Evolutionary conservation across 2,888 invertebrate species (phyloP), one percentile per base, ranked within the genome.

Genomic region (Mythimna loreyi): DNA sequence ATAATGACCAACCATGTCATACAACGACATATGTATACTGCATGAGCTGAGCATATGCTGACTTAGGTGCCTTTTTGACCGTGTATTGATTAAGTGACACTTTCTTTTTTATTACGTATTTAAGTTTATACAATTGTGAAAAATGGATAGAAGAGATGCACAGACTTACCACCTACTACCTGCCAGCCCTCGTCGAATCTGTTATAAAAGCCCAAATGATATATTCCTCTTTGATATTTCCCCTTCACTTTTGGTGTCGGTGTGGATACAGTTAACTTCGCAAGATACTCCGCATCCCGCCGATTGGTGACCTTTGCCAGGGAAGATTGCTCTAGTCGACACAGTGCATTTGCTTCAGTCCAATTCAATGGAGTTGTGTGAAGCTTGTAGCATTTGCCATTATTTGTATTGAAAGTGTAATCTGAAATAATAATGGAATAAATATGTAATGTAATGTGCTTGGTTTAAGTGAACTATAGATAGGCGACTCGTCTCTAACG

Each of bases 311-410:
- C 88, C n/a, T 93, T 85, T 11, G 92, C 91, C 45, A 94, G 64
- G 60, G 90, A 88, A 0, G 68, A 56, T 6, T 67, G 40, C 30
- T 68, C 68, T 33, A 88, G 71, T 33, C 75, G 81, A 75, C 94
- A 94, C 2, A 86, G 73, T 1, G 81, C 81, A 33, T 89, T 86
- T 0, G 94, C 94, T 0, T 92, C 92, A 0, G 82, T 83, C 94
- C 94, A 94, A 43, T 85, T 91, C 71, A 80, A 75, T 0, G 92
- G 91, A 1, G 74, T 83, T n/a, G 88, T 67, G 62, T 94, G 94
- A 47, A 93, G 88, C 70, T 94, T 94, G 84, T 92, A 28, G 28
- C 28, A 28, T 4, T 28, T 28, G 28, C 28, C 28, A 28, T 28
- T 28, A 4, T 28, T 28, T 94, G 82, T 82, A 47, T 87, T 85